Base-by-base conservation (phyloP, 1,140 invertebrate species). In the Apolygus lucorum region DNA sequence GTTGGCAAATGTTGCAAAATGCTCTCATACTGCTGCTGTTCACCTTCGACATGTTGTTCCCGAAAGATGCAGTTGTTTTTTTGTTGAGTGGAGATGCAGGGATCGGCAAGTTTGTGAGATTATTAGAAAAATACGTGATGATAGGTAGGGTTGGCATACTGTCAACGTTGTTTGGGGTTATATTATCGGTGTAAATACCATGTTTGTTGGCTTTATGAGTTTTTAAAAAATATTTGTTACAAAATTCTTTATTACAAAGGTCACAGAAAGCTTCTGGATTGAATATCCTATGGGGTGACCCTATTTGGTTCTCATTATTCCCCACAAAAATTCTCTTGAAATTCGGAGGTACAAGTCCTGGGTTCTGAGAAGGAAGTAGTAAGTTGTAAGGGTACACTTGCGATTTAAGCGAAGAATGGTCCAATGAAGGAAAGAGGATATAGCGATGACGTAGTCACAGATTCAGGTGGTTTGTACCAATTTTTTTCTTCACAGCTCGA, bases 201-300 rank as follows among this genome's bases (percentile, higher is more conserved):
- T 96, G 93, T 75, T 95, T 96, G 78, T 96, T 96, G 1, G 93
- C 93, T 78, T 93, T 94, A 82, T 96, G 93, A 27, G 96, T 99
- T 80, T 98, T 98, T 1, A 99, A 82, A 78, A 99, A 99, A 80
- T 99, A 99, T 79, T 99, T 99, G 83, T 99, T 99, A 83, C 97
- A 99, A 77, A 98, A 96, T 80, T 99, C 96, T 80, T 99, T 99
- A 81, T 98, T 97, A 82, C 97, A 99, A 52, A 95, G 83, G 75
- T 94, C 91, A 79, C 95, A 97, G 78, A 96, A 98, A 2, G 96
- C 95, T 81, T 96, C 95, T 25, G 88, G 90, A 79, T 98, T 96
- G 76, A 96, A 96, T 73, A 96, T 95, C 26, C 74, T 67, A 22
- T 74, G 49, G 22, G 69, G 70, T 22, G 73, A 70, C 62, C 29